Evolutionary conservation across 2,888 invertebrate genomes (phyloP), one percentile per base, ranked within the genome.

Genomic region (Biston betularia): DNA sequence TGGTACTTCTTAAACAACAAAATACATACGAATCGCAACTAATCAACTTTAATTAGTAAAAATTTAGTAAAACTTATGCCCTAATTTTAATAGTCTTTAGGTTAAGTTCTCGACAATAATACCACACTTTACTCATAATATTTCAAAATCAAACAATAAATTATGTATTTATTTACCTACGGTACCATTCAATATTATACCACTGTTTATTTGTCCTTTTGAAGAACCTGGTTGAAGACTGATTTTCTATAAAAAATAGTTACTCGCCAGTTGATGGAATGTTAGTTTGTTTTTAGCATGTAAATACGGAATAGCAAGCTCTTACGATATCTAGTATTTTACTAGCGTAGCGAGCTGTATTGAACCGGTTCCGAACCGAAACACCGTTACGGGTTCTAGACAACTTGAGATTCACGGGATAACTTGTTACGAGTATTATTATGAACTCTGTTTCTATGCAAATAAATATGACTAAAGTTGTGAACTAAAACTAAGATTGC

Each of bases 311-410:
- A 34, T n/a, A 48, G 10, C 9, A 5, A 4, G n/a, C 14, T 53
- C 15, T 53, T 52, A 44, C 44, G 9, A 33, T 56, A 56, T 35
- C 57, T 42, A 54, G 42, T 54, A 48, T 57, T 57, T 57, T 48
- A 48, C 57, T 48, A 38, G 58, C 44, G 42, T 55, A 59, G 42
- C 48, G 35, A 49, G 52, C 70, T 79, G 75, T 77, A 76, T 69
- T 79, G 76, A 78, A 88, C 87, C 87, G 86, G 88, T 87, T 87
- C 72, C 59, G n/a, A 56, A 57, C 71, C 57, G 11, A 57, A 60
- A 69, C 72, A 82, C 86, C 85, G 88, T 88, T 87, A 86, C 63
- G 72, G 72, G 74, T 68, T 75, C 74, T 75, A 76, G 73, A 69
- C 72, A 73, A 70, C 57, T 72, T 67, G 65, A 71, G 67, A 73